Base-by-base conservation (phyloP, 2,888 invertebrate species). In the Buathra laborator region DNA sequence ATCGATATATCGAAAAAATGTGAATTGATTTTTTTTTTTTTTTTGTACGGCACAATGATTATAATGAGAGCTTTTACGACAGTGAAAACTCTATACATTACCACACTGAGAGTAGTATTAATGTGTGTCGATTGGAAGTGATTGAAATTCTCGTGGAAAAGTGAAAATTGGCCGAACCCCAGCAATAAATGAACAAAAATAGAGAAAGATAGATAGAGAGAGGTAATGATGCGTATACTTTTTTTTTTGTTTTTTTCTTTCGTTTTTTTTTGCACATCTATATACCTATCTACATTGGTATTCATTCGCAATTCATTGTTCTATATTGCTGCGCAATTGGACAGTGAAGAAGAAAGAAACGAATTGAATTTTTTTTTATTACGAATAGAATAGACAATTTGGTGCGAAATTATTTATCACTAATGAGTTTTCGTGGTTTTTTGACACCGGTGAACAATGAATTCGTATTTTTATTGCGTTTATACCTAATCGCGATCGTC, bases 111-210 rank as follows among this genome's bases (percentile, higher is more conserved):
- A 72, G 43, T 72, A 56, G 29, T 19, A 29, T 67, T 67, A 1
- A 46, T 10, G 14, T 59, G 59, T 29, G 16, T n/a, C 24, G 14
- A 14, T 5, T 59, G 29, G 24, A 59, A 64, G 48, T 75, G 64
- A 37, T 75, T 46, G 7, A 24, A 51, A 79, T 68, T 59, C 12
- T 79, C 46, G 48, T 75, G 62, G 64, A 81, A 78, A 70, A 70
- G 84, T 81, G 84, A 85, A 85, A 85, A 85, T 85, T 85, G 81
- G 74, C 84, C 78, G 75, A 46, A 71, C 70, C 74, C 74, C 78
- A 81, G 70, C 68, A 64, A 84, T 48, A 64, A 77, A 78, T 44
- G 10, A 81, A 85, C 70, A 74, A 16, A 74, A 81, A 77, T 24
- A 72, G 70, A 82, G 24, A 66, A 44, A 32, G 29, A 72, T 32